phyloP scores from a whole-genome alignment of 1,140 invertebrate genomes.

The Drosophila bocqueti region DNA sequence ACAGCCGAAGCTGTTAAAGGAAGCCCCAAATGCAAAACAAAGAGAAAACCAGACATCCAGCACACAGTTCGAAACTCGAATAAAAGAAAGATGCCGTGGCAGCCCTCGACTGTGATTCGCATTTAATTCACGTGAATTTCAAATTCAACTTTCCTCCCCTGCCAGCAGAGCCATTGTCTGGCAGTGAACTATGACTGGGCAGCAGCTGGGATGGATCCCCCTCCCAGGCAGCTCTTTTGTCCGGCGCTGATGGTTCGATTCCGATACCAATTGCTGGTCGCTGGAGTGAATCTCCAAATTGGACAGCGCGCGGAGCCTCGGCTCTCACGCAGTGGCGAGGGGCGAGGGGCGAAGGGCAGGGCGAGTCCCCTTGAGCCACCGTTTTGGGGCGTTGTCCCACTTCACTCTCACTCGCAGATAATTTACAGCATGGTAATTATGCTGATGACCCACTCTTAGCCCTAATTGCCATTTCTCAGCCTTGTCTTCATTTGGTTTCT shows the following conservation, averaged over 20 bases:
- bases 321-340: slow-evolving; percentile 43
- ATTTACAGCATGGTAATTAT: slow-evolving; percentile 69
- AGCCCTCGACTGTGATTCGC: slow-evolving; percentile 57
- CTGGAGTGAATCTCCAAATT: slow-evolving; percentile 44
- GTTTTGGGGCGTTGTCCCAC: slow-evolving; percentile 62
- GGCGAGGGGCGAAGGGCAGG: not conserved
- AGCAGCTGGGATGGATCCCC: slow-evolving; percentile 45
- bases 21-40: slow-evolving; percentile 43
- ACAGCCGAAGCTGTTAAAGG: slow-evolving; percentile 36
- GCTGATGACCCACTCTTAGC: slow-evolving; percentile 55
- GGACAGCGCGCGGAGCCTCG: slow-evolving; percentile 6
- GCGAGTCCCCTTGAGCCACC: slow-evolving; percentile 58
- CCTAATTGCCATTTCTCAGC: slow-evolving; percentile 63
- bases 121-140: slow-evolving; percentile 82
- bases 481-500: slow-evolving; percentile 48
- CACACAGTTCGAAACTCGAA: slow-evolving; percentile 17
- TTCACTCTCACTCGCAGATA: slow-evolving; percentile 42
- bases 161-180: slow-evolving; percentile 52
- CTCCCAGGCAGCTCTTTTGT: slow-evolving; percentile 44
- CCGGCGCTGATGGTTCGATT: slow-evolving; percentile 35
- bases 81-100: slow-evolving; percentile 49
- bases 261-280: slow-evolving; percentile 36
- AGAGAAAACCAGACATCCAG: slow-evolving; percentile 49
- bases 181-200: slow-evolving; percentile 80
- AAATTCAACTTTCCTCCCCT: slow-evolving; percentile 54